Base-by-base conservation (phyloP, 2,797 vertebrate genomes). In the Myoxocephalus aenaeus region DNA sequence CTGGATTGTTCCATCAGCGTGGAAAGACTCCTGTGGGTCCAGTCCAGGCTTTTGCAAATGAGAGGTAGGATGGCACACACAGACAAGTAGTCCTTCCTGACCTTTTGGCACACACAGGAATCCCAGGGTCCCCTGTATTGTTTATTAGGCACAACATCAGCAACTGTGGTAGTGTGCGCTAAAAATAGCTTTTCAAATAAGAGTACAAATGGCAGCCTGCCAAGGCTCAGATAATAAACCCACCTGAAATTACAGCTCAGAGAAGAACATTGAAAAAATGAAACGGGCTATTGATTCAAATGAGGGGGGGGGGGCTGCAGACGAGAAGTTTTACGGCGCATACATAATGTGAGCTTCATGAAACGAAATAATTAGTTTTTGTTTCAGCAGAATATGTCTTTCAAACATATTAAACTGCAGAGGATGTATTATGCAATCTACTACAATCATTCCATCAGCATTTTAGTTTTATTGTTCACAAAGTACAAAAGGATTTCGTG, bases 121-220 rank as follows among this genome's bases (percentile, higher is more conserved):
- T 81, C 79, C 62, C 70, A 56, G 29, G 70, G 81, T 69, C 63
- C 74, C 70, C 68, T 70, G 44, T 72, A 72, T 77, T 85, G 81
- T 88, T 88, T 79, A 87, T 89, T 84, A 83, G 77, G 71, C 66
- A 64, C 80, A 82, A 58, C 79, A 82, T 54, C 65, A 81, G 42
- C 67, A 70, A 15, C 58, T 32, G 78, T 85, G 87, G 75, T 85
- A 84, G 65, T 10, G 61, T 34, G 51, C 32, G 15, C 82, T 75
- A 80, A 86, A 91, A 91, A 89, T 77, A 86, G 86, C 75, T 87
- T 90, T 86, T 89, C 83, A 79, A 90, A 89, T 80, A 81, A 83
- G 67, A 79, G 73, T 79, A 67, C 75, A 65, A 71, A 53, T 56
- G 61, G 68, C 87, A 73, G 77, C 70, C 81, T 83, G 85, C 80